Percentiles rank a stretch among this genome's conserved stretches.
Conservation (phyloP, 2,113 vertebrate species). For the Aegotheles bennettii region DNA sequence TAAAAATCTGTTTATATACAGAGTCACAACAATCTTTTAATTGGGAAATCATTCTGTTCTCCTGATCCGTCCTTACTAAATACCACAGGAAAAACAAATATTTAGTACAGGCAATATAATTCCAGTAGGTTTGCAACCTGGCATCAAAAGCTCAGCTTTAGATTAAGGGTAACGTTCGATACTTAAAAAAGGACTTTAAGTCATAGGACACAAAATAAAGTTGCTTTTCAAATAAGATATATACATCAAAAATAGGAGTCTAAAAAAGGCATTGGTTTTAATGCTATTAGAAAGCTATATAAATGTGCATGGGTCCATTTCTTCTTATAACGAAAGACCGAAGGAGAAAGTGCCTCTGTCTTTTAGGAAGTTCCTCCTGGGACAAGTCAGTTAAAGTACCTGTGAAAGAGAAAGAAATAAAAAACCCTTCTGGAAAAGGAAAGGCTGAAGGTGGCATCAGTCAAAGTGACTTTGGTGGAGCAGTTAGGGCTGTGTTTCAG, state of each 20-base stretch:
- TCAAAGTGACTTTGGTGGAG: neutral
- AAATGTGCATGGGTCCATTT: slow-evolving; percentile 71
- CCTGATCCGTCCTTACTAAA: slow-evolving; percentile 64
- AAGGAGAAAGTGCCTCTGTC: slow-evolving; percentile 66
- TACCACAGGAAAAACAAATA: slow-evolving; percentile 43
- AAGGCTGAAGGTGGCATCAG: neutral
- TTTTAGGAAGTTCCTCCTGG: slow-evolving; percentile 66
- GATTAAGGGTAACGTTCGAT: slow-evolving; percentile 62
- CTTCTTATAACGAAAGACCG: slow-evolving; percentile 62
- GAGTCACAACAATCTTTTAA: slow-evolving; percentile 67
- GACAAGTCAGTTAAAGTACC: slow-evolving; percentile 65
- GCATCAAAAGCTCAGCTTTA: slow-evolving; percentile 72
- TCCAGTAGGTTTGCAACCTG: slow-evolving; percentile 82
- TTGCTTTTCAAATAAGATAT: slow-evolving; percentile 80
- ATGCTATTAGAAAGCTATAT: slow-evolving; percentile 76
- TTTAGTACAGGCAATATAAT: slow-evolving; percentile 73
- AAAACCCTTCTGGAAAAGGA: neutral
- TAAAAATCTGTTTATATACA: slow-evolving; percentile 89
- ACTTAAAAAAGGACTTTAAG: slow-evolving; percentile 75
- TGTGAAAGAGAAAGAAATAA: neutral
- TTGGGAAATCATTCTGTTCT: slow-evolving; percentile 56
- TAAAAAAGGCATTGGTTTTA: slow-evolving; percentile 80
- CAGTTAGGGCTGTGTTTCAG: neutral
- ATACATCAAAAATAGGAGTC: slow-evolving; percentile 81
- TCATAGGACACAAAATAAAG: slow-evolving; percentile 80